Conservation (phyloP, 2,797 vertebrate species). For the Eurystomus glaucurus region DNA sequence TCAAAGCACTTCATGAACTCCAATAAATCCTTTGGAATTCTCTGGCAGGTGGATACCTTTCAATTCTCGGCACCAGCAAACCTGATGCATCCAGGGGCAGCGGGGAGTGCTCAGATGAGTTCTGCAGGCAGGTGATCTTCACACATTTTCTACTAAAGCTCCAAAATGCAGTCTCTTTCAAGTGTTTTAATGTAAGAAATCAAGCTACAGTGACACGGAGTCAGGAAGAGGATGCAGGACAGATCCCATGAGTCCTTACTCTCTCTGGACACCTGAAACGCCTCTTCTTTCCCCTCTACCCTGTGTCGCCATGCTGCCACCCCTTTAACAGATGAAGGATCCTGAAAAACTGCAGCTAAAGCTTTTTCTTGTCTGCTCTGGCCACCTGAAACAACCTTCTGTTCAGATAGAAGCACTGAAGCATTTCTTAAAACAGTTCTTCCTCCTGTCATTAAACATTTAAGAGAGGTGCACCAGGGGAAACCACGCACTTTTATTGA, state of each 20-base stretch:
- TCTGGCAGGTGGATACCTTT: neutral
- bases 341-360: constrained; percentile 18
- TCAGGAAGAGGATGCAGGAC: neutral
- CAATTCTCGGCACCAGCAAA: neutral
- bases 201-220: neutral
- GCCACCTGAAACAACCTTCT: constrained; percentile 39
- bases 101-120: neutral
- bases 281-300: neutral
- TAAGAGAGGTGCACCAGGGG: neutral
- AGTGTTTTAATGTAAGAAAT: neutral
- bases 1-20: neutral
- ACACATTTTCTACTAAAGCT: neutral
- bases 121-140: neutral
- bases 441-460: constrained; percentile 43
- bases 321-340: neutral
- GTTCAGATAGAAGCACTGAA: neutral
- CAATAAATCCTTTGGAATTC: neutral
- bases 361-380: neutral
- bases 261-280: neutral
- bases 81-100: neutral
- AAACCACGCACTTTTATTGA: neutral
- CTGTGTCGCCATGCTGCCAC: neutral
- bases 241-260: neutral
- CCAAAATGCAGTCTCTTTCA: neutral
- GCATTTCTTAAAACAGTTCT: constrained; percentile 17